Conservation (phyloP, 2,113 vertebrate species). For the Scytalopus superciliaris region DNA sequence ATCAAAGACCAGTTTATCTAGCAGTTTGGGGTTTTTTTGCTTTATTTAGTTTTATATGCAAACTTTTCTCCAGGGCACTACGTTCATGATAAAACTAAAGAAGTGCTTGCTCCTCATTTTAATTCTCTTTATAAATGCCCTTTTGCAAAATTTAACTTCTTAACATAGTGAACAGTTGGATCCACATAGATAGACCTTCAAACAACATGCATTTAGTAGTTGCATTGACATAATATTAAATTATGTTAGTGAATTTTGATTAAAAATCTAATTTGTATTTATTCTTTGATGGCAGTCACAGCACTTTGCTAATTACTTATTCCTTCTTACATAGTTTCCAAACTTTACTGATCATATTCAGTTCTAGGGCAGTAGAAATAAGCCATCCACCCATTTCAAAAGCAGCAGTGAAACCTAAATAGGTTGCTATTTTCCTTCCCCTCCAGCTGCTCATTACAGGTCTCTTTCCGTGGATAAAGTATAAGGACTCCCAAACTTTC, state of each 20-base stretch:
- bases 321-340: not conserved
- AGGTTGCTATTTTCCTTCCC: not conserved
- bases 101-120: not conserved
- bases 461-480: not conserved
- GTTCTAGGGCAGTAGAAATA: not conserved
- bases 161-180: not conserved
- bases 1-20: not conserved
- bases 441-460: not conserved
- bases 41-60: not conserved
- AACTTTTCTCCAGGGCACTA: not conserved
- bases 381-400: not conserved
- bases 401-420: not conserved
- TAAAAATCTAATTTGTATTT: not conserved
- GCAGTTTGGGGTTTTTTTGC: fast-evolving
- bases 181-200: not conserved
- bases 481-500: not conserved
- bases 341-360: not conserved
- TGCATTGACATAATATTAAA: not conserved
- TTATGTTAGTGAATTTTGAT: not conserved
- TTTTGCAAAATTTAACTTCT: not conserved
- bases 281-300: not conserved
- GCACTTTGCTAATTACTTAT: not conserved
- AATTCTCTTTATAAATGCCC: not conserved
- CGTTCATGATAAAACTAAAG: not conserved
- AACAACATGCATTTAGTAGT: not conserved